These are phyloP conservation scores for Oligia fasciuncula DNA, from an alignment of 2,888 invertebrate genomes.

Conservation along the genomic window DNA sequence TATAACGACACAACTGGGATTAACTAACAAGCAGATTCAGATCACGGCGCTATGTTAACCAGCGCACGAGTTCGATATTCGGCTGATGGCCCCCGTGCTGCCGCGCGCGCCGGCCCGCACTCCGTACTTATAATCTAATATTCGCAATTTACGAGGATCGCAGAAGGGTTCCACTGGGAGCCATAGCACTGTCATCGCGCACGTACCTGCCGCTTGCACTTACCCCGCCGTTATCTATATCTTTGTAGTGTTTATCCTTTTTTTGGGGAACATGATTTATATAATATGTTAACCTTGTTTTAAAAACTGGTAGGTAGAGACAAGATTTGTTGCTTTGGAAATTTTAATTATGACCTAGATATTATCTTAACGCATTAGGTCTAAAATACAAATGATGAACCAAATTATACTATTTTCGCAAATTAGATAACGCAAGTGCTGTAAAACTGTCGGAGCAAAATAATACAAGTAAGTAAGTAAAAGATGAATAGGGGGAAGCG, in stretches of 20 bases:
- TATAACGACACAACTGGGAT: conserved; percentile 62
- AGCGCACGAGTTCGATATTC: conserved; percentile 86
- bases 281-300: neutral
- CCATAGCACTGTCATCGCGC: conserved; percentile 87
- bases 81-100: conserved; percentile 83
- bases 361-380: neutral
- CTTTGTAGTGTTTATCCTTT: conserved; percentile 75
- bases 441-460: conserved; percentile 35
- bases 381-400: neutral
- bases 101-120: conserved; percentile 74
- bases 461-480: conserved; percentile 58
- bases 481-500: conserved; percentile 71
- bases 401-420: neutral
- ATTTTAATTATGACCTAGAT: neutral
- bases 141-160: conserved; percentile 90
- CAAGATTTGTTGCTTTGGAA: neutral
- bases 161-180: conserved; percentile 84
- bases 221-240: conserved; percentile 82
- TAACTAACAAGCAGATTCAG: conserved; percentile 84
- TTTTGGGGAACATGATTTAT: conserved; percentile 34
- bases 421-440: neutral
- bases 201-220: conserved; percentile 86
- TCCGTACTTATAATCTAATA: conserved; percentile 90
- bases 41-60: conserved; percentile 84
- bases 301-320: neutral